Evolutionary conservation across 2,113 vertebrate species (phyloP), one percentile per base, ranked within the genome.

Genomic region (Pseudopodoces humilis): DNA sequence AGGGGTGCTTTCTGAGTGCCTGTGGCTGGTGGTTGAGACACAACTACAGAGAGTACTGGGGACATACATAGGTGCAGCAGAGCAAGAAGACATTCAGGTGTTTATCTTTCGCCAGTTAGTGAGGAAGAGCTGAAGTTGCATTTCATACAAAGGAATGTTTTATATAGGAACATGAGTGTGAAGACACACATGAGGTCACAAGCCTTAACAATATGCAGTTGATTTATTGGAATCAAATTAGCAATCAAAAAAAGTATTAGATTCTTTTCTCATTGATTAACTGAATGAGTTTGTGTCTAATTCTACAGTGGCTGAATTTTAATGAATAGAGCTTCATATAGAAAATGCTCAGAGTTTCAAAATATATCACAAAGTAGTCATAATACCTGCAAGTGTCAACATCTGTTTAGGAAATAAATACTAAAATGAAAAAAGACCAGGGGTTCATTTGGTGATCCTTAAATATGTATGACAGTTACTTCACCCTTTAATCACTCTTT

Each of bases 241-340:
- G n/a, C 8, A 49, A 41, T n/a, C 11, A 27, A 60, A 80, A 75
- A 50, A 33, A n/a, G 3, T 24, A 33, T 17, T 30, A 15, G 3
- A 15, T 30, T 2, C 2, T 59, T 91, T 88, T 60, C 31, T 89
- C 8, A 43, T 35, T 68, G 27, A 56, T 63, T 58, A 63, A 49
- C 9, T 25, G 30, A 23, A 37, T 2, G 2, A 1, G 0, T 39
- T 88, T 1, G 1, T 80, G 15, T 25, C n/a, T 77, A 81, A 52
- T 60, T 64, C 6, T 86, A 41, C 8, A n/a, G 27, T 56, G 46
- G 7, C 46, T 76, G 13, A 63, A 72, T 81, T 92, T 49, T 74
- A 65, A n/a, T 20, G n/a, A 46, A 62, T 18, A 49, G 3, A 19
- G 3, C 15, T 83, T 77, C 21, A 28, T 46, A 22, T 2, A 63